Conservation (phyloP, 37 sponge, comb jelly and placozoan genomes). For the Hexactinellida sp. region DNA sequence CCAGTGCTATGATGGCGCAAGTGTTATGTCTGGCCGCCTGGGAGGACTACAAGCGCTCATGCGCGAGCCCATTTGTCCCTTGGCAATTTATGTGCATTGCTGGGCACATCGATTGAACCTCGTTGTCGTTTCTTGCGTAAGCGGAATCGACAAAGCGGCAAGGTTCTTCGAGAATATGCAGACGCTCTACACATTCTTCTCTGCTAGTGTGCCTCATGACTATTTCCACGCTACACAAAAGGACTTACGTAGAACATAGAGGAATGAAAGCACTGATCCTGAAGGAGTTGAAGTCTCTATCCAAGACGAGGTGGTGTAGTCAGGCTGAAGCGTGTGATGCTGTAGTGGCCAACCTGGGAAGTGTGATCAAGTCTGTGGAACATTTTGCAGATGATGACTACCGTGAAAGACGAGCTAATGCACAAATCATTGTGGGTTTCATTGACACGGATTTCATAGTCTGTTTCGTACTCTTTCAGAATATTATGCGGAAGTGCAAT, state of each 20-base stretch:
- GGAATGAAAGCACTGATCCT: not conserved
- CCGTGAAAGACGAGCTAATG: not conserved
- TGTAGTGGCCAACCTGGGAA: not conserved
- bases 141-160: not conserved
- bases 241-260: not conserved
- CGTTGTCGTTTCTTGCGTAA: no score
- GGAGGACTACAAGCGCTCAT: not conserved
- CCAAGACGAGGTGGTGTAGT: no score
- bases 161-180: not conserved
- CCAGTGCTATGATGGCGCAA: not conserved
- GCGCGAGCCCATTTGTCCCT: not conserved
- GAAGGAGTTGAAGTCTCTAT: not conserved
- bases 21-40: no score
- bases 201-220: no score
- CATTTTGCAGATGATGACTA: not conserved
- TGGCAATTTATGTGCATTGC: no score
- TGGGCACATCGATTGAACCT: no score
- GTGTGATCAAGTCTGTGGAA: not conserved
- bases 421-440: not conserved
- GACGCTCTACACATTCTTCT: not conserved
- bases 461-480: not conserved
- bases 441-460: not conserved
- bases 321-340: no score
- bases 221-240: not conserved
- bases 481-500: not conserved